Conservation (phyloP, 2,888 invertebrate species). For the Eupithecia pulchellata region DNA sequence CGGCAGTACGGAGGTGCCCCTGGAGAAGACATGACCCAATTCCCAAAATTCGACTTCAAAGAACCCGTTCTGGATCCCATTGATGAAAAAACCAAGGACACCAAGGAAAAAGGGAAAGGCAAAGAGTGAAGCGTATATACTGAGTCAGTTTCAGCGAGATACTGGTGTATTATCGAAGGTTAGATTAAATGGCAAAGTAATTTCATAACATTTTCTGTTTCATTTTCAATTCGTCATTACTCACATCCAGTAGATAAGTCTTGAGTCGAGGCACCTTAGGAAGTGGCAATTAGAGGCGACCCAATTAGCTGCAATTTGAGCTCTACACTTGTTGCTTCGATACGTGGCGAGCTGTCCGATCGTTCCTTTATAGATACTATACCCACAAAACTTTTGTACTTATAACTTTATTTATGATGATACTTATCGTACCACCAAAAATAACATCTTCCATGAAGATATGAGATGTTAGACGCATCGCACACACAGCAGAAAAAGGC, state of each 20-base stretch:
- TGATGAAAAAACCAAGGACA: conserved; percentile 65
- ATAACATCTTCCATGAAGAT: neutral
- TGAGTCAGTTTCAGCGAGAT: neutral
- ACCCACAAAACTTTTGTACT: neutral
- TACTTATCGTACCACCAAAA: neutral
- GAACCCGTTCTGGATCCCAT: conserved; percentile 90
- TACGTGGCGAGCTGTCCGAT: neutral
- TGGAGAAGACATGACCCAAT: conserved; percentile 94
- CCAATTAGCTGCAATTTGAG: conserved; percentile 58
- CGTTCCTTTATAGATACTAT: neutral
- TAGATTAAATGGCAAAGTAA: neutral
- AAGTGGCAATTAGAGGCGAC: conserved; percentile 58
- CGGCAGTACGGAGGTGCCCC: conserved; percentile 91
- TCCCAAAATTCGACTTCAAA: conserved; percentile 93
- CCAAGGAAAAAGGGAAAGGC: conserved; percentile 10
- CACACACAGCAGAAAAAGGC: neutral
- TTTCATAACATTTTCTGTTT: neutral
- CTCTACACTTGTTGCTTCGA: conserved; percentile 33
- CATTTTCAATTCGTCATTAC: neutral
- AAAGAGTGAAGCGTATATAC: neutral
- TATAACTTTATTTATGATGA: neutral
- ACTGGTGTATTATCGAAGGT: neutral
- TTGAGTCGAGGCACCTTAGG: conserved; percentile 43
- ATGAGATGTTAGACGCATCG: neutral
- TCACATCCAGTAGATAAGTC: neutral